Conservation (phyloP, 2,888 invertebrate species). For the Cantharis rufa region DNA sequence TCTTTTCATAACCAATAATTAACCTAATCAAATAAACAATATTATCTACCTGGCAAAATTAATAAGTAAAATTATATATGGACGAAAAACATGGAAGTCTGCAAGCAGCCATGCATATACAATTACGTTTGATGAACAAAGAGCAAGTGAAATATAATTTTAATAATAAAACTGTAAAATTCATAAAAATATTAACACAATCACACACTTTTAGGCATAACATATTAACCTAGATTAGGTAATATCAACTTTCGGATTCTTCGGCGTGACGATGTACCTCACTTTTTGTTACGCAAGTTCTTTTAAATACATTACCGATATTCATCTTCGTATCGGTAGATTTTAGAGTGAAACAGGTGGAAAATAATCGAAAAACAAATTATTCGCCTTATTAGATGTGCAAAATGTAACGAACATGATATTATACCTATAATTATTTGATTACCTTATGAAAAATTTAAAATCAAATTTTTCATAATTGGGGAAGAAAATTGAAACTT, state of each 20-base stretch:
- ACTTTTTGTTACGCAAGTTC: slow-evolving; percentile 38
- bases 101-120: background rate
- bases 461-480: background rate
- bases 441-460: background rate
- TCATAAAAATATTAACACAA: slow-evolving; percentile 28
- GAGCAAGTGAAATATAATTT: slow-evolving; percentile 5
- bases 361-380: slow-evolving; percentile 21
- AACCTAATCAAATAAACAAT: background rate
- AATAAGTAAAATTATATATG: background rate
- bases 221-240: slow-evolving; percentile 38
- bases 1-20: background rate
- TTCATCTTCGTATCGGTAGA: slow-evolving; percentile 27
- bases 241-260: slow-evolving; percentile 40
- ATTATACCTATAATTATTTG: background rate
- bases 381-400: background rate
- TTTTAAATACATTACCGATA: slow-evolving; percentile 28
- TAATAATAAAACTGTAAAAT: slow-evolving; percentile 17
- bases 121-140: slow-evolving; percentile 2
- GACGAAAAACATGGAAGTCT: background rate
- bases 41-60: background rate
- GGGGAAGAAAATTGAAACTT: slow-evolving; percentile 43
- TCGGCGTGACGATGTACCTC: slow-evolving; percentile 40
- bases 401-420: background rate
- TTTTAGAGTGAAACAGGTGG: slow-evolving; percentile 14
- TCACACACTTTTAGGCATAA: slow-evolving; percentile 32